Evolutionary conservation across 2,888 invertebrate species (phyloP).

Genomic region (Sphaerophoria rueppellii): DNA sequence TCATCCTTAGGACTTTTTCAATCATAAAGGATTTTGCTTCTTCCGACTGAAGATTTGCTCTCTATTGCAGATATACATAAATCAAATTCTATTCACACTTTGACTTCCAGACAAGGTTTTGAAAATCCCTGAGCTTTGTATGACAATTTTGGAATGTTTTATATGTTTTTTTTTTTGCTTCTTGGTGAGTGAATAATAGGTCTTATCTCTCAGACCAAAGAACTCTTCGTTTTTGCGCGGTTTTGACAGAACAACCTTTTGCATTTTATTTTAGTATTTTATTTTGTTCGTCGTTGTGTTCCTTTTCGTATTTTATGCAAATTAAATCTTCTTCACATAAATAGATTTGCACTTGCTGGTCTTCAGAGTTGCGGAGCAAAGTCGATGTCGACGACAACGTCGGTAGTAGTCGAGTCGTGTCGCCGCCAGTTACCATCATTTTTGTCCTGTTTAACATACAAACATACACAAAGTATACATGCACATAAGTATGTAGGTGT

Average conservation of each 20-base stretch:
- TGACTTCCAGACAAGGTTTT: slow-evolving; percentile 26
- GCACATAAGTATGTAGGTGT: no score
- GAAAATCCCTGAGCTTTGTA: slow-evolving; percentile 32
- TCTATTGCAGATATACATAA: slow-evolving; percentile 17
- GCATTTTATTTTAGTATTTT: slow-evolving; percentile 15
- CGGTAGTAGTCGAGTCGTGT: background rate
- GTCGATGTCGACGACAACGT: slow-evolving; percentile 1
- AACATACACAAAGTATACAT: no score
- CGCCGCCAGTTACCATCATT: background rate
- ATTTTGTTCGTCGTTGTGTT: slow-evolving; percentile 7
- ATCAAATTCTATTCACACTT: slow-evolving; percentile 55
- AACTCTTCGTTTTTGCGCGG: background rate
- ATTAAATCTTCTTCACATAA: slow-evolving; percentile 66
- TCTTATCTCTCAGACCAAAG: slow-evolving; percentile 40
- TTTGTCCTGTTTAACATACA: background rate
- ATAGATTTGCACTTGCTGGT: slow-evolving; percentile 60
- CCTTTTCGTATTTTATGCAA: slow-evolving; percentile 64
- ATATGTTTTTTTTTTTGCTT: slow-evolving; percentile 7
- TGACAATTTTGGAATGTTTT: slow-evolving; percentile 33
- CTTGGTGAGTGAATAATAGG: slow-evolving; percentile 2
- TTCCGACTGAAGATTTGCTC: background rate
- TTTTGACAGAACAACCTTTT: slow-evolving; percentile 19
- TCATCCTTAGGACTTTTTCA: slow-evolving; percentile 2
- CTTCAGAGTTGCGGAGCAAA: slow-evolving; percentile 46
- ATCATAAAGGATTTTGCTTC: background rate